Percentiles rank a stretch among this genome's conserved stretches.
phyloP scores from a whole-genome alignment of 2,113 vertebrate genomes.

The Prunella himalayana region DNA sequence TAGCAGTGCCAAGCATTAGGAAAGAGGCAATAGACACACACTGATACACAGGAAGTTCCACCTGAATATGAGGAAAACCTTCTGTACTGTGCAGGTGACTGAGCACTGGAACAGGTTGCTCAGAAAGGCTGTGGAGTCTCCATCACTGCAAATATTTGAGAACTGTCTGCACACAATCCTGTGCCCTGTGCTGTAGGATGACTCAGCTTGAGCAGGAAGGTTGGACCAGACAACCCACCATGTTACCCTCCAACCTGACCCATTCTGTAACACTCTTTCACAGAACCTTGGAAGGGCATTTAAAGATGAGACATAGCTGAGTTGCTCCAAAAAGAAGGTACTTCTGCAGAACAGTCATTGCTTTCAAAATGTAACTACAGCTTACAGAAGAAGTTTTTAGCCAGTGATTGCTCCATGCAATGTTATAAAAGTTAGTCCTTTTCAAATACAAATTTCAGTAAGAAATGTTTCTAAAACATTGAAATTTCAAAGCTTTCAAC shows the following conservation, averaged over 20 bases:
- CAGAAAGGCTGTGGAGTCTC: not conserved
- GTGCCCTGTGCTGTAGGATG: not conserved
- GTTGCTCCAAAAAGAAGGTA: not conserved
- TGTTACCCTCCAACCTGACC: not conserved
- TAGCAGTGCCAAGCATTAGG: not conserved
- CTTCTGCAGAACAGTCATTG: not conserved
- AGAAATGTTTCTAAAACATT: not conserved
- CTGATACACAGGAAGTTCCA: not conserved
- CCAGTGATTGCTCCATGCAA: not conserved
- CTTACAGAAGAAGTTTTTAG: not conserved
- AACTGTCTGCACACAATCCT: not conserved
- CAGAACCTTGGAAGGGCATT: not conserved
- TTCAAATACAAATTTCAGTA: not conserved
- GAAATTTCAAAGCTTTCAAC: not conserved
- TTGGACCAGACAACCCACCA: not conserved
- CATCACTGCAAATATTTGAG: not conserved
- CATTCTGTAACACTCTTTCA: not conserved
- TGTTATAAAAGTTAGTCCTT: not conserved
- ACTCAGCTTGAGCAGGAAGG: not conserved
- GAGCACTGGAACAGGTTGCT: not conserved
- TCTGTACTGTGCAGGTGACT: not conserved
- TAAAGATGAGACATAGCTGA: not conserved
- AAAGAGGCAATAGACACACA: not conserved
- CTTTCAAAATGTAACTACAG: not conserved
- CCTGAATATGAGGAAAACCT: not conserved